Conservation (phyloP, 2,797 vertebrate species). For the Sardinella longiceps region DNA sequence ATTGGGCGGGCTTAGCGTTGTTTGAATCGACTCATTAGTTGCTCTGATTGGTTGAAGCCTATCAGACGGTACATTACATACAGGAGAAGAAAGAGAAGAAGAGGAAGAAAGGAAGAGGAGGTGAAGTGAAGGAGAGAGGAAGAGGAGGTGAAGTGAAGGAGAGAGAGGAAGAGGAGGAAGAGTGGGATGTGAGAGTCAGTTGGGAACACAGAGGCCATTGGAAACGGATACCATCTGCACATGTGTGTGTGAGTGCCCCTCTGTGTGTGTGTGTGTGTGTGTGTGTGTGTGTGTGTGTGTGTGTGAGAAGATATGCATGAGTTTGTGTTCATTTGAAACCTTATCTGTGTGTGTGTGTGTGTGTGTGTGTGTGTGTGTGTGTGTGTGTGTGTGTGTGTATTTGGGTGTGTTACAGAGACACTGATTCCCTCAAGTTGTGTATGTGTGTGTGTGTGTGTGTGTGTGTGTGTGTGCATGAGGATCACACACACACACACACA, state of each 20-base stretch:
- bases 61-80: too few species aligned
- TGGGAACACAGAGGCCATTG: too few species aligned
- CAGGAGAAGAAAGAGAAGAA: not conserved
- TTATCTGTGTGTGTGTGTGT: conserved; percentile 2
- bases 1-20: too few species aligned
- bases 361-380: not conserved
- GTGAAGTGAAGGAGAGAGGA: not conserved
- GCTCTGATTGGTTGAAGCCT: too few species aligned
- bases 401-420: too few species aligned
- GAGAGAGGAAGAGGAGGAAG: not conserved
- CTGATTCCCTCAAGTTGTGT: too few species aligned
- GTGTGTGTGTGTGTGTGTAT: too few species aligned
- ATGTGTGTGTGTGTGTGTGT: conserved; percentile 1
- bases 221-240: not conserved
- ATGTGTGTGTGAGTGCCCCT: not conserved
- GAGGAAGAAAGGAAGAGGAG: not conserved
- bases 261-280: not conserved
- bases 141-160: not conserved
- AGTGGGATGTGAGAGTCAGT: not conserved
- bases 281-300: conserved; percentile 6
- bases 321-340: too few species aligned
- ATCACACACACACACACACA: not conserved
- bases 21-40: too few species aligned
- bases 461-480: not conserved
- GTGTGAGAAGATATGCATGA: too few species aligned